Conservation (phyloP, 2,888 invertebrate species). For the Agriotes lineatus region DNA sequence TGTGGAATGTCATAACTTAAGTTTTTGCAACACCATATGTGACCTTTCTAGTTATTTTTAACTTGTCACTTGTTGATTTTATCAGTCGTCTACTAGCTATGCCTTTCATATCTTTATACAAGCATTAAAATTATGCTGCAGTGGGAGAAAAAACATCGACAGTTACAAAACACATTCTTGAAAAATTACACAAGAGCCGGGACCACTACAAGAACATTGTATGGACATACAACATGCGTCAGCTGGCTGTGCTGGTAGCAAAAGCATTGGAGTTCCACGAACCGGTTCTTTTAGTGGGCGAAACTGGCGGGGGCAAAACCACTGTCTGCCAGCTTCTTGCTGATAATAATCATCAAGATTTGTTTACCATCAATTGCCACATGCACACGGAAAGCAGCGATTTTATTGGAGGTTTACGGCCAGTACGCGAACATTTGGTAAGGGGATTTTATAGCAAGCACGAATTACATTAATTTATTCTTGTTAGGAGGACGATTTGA, state of each 20-base stretch:
- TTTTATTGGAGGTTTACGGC: constrained; percentile 95
- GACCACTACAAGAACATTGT: constrained; percentile 84
- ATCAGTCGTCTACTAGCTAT: too few relatives aligned
- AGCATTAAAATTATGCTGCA: constrained; percentile 52
- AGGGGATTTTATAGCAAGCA: too few relatives aligned
- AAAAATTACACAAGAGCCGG: constrained; percentile 71
- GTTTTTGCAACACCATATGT: too few relatives aligned
- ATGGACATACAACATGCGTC: constrained; percentile 94
- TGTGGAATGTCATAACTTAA: too few relatives aligned
- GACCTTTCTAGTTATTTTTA: constrained; percentile 32
- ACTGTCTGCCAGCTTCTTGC: constrained; percentile 93
- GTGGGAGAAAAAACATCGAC: constrained; percentile 77
- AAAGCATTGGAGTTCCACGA: constrained; percentile 93
- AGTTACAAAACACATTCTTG: constrained; percentile 80
- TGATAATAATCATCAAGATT: constrained; percentile 72
- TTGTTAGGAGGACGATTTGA: constrained; percentile 55
- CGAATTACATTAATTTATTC: too few relatives aligned
- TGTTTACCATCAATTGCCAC: constrained; percentile 95
- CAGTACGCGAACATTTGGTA: constrained; percentile 76
- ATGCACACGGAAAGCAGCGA: constrained; percentile 99
- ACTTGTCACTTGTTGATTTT: background rate
- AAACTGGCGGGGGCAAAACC: constrained; percentile 98
- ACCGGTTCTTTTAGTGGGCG: constrained; percentile 95
- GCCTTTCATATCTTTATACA: too few relatives aligned
- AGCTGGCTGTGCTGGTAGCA: constrained; percentile 80